Conservation (phyloP, 1,140 invertebrate genomes). For the Medauroidea extradentata region DNA sequence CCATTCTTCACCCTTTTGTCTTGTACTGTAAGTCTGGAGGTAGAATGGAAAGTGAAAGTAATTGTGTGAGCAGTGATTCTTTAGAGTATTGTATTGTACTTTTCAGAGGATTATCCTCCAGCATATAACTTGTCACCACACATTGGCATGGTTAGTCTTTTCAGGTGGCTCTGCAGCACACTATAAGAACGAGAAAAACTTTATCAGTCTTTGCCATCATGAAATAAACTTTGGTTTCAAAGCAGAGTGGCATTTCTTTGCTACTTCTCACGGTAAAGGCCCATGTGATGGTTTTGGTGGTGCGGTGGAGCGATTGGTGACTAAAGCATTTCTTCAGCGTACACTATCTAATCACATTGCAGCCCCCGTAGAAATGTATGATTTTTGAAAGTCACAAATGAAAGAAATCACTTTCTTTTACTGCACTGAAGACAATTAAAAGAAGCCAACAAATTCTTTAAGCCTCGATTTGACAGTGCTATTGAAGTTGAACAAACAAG, state of each 20-base stretch:
- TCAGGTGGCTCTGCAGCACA: conserved; percentile 29
- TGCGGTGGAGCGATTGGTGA: conserved; percentile 15
- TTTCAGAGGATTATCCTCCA: too few relatives aligned
- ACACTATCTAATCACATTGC: conserved; percentile 7
- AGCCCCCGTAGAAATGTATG: neutral
- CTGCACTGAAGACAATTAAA: neutral
- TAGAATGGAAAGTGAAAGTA: too few relatives aligned
- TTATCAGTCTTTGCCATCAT: conserved; percentile 32
- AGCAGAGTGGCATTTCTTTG: conserved; percentile 36
- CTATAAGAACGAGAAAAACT: conserved; percentile 33
- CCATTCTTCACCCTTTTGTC: too few relatives aligned
- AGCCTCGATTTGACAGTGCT: conserved; percentile 6
- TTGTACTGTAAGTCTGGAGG: too few relatives aligned
- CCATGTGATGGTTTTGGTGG: conserved; percentile 27
- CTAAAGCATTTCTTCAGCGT: conserved; percentile 21
- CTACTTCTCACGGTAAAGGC: conserved; percentile 34
- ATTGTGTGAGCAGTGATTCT: too few relatives aligned
- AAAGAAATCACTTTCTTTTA: too few relatives aligned
- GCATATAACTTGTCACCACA: too few relatives aligned
- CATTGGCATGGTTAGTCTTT: neutral
- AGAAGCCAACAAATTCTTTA: neutral
- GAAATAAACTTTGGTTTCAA: conserved; percentile 32
- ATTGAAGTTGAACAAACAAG: conserved; percentile 3
- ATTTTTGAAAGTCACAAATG: too few relatives aligned
- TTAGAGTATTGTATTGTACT: too few relatives aligned